Conservation (phyloP, 2,113 vertebrate genomes). For the Theristicus caerulescens region DNA sequence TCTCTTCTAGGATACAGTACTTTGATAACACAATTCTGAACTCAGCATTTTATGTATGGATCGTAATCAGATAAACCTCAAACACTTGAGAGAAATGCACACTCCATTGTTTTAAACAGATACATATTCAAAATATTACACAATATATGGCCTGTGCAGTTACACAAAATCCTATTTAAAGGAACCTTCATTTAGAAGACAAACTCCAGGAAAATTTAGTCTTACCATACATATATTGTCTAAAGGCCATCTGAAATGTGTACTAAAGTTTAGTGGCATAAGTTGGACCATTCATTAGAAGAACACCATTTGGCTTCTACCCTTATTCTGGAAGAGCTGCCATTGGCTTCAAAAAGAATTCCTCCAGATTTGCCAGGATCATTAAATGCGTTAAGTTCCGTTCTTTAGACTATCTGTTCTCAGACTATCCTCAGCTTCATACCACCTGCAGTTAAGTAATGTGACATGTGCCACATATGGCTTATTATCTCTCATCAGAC, state of each 20-base stretch:
- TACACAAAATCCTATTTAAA: neutral
- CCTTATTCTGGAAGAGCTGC: neutral
- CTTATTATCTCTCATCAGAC: neutral
- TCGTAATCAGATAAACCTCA: neutral
- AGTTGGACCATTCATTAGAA: neutral
- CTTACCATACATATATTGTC: neutral
- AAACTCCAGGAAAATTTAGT: neutral
- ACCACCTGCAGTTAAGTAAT: neutral
- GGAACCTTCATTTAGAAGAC: neutral
- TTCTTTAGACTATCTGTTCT: neutral
- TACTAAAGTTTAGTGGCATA: neutral
- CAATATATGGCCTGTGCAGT: neutral
- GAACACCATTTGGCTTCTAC: neutral
- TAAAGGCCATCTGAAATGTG: neutral
- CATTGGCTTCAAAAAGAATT: neutral
- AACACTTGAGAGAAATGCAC: neutral
- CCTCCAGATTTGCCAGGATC: neutral
- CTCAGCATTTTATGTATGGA: neutral
- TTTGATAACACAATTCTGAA: neutral
- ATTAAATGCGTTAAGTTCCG: neutral
- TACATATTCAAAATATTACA: neutral
- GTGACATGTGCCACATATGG: neutral
- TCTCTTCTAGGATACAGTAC: neutral
- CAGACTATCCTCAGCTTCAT: neutral
- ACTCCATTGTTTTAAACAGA: neutral